These are phyloP conservation scores for Datnioides undecimradiatus DNA, from an alignment of 2,113 vertebrate species.

Conservation along the genomic window DNA sequence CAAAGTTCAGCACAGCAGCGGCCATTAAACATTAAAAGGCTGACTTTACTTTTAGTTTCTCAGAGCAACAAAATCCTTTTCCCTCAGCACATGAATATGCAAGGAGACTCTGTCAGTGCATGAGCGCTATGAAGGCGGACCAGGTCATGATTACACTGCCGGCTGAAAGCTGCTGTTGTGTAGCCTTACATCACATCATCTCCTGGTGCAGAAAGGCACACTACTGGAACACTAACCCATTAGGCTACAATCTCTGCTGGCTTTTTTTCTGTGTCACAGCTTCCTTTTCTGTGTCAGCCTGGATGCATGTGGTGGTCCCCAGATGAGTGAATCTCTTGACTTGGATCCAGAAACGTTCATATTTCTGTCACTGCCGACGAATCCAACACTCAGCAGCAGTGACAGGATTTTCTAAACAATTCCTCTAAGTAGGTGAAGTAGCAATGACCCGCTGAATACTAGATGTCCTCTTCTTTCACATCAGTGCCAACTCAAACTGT, in stretches of 20 bases:
- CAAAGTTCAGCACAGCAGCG: slow-evolving; percentile 61
- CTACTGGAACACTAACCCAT: slow-evolving; percentile 74
- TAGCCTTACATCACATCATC: slow-evolving; percentile 72
- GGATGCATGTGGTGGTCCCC: slow-evolving; percentile 18
- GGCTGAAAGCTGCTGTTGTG: slow-evolving; percentile 64
- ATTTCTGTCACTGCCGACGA: slow-evolving; percentile 14
- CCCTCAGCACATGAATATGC: slow-evolving; percentile 73
- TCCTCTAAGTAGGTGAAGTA: neutral
- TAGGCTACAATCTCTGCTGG: slow-evolving; percentile 57
- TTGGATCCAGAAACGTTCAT: slow-evolving; percentile 14
- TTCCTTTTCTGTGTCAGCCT: slow-evolving; percentile 69
- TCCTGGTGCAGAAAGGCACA: slow-evolving; percentile 67
- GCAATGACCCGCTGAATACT: slow-evolving; percentile 28
- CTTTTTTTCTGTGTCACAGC: slow-evolving; percentile 61
- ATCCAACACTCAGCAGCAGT: slow-evolving; percentile 16
- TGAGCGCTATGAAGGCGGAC: slow-evolving; percentile 46
- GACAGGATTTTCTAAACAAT: slow-evolving; percentile 17
- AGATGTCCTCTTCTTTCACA: neutral
- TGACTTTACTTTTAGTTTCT: slow-evolving; percentile 72
- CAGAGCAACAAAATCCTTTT: slow-evolving; percentile 72
- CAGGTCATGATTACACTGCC: slow-evolving; percentile 35
- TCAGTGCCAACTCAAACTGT: neutral
- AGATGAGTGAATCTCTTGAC: slow-evolving; percentile 10
- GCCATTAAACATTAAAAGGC: slow-evolving; percentile 76
- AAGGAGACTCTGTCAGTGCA: slow-evolving; percentile 42